phyloP scores from a whole-genome alignment of 2,797 vertebrate species.

The Danio aesculapii region DNA sequence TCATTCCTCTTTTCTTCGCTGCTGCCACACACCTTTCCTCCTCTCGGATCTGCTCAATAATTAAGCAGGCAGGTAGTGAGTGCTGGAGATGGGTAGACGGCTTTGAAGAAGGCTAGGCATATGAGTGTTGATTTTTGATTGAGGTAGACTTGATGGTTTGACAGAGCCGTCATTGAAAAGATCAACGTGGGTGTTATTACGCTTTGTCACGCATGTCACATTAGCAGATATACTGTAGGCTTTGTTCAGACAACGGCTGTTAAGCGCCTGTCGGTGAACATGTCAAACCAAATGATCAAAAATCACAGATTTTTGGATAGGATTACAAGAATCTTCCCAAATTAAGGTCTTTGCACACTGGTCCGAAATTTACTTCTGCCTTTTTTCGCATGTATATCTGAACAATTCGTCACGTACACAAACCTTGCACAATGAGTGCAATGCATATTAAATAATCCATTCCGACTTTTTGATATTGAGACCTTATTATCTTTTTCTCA shows the following conservation, averaged over 20 bases:
- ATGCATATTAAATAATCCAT: no score
- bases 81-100: conserved; percentile 72
- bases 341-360: no score
- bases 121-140: conserved; percentile 30
- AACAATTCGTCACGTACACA: no score
- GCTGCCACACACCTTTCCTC: conserved; percentile 67
- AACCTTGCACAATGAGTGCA: no score
- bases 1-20: conserved; percentile 75
- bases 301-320: no score
- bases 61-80: conserved; percentile 81
- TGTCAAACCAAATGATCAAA: no score
- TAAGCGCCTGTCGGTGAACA: no score
- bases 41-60: conserved; percentile 78
- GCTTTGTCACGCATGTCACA: neutral
- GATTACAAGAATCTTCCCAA: no score
- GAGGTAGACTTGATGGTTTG: conserved; percentile 50
- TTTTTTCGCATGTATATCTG: no score
- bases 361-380: no score
- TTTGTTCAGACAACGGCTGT: conserved; percentile 1
- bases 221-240: conserved; percentile 16
- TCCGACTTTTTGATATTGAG: no score
- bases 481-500: no score
- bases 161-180: conserved; percentile 35
- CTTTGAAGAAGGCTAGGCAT: conserved; percentile 26
- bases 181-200: conserved; percentile 33